Base-by-base conservation (phyloP, 2,888 invertebrate genomes). In the Amphimallon solstitiale region DNA sequence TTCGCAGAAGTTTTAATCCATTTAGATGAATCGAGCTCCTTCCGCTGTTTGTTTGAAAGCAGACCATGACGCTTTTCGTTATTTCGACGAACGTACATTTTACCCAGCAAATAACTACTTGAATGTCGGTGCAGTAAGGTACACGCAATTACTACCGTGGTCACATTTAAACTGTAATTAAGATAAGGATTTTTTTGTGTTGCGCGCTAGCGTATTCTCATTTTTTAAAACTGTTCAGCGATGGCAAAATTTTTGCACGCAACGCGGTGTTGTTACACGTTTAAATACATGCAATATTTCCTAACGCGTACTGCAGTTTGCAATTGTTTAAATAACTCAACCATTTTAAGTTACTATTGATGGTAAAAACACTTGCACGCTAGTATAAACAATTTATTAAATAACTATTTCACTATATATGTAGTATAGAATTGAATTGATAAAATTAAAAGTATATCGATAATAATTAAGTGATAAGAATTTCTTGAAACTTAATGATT, bases 1-100 rank as follows among this genome's bases (percentile, higher is more conserved):
- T 68, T 66, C 66, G 65, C 7, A 73, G 73, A 70, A 74, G 79
- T 72, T 73, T 79, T 77, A 76, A 77, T 77, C 76, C 76, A 74
- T 77, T 78, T 71, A 68, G 74, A 73, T 74, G 76, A 60, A 61
- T 61, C 56, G 51, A 40, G 34, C 40, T 63, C 40, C 67, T 72
- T 72, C 72, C 72, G 72, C 63, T 67, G 70, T 70, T 72, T 72
- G 72, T 72, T 71, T 68, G 62, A 51, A 34, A 14, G 61, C 70
- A 70, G 54, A 72, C 70, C 72, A 72, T 72, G 72, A 72, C 72
- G 66, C 60, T 43, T 64, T 46, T 61, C 61, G 48, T 49, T 61
- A 48, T 46, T 19, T 21, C 54, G 21, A 12, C 23, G 51, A 29
- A 9, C 34, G 15, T 51, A 23, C 51, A 37, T 51, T 40, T 63